Percentiles rank a stretch among this genome's conserved stretches.
Evolutionary conservation across 2,113 vertebrate species (phyloP).

Genomic region (Rhadina sibilatrix): DNA sequence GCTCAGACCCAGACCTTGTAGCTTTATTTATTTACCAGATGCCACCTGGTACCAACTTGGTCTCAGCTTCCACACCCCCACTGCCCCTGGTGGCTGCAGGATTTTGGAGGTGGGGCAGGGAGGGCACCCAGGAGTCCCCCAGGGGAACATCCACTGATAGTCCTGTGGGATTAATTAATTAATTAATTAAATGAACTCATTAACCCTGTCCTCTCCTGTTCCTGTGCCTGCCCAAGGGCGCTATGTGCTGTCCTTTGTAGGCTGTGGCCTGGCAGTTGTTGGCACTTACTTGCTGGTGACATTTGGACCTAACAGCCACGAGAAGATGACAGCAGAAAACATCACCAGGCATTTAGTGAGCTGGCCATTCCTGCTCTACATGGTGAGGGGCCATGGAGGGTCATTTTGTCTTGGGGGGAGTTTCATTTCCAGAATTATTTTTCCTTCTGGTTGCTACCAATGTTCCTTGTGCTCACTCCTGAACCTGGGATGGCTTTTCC

Average conservation of each 20-base stretch:
- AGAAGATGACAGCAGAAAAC: slow-evolving; percentile 89
- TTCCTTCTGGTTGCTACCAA: background rate
- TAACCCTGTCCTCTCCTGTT: slow-evolving; percentile 29
- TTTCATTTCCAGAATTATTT: background rate
- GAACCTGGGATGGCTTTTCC: background rate
- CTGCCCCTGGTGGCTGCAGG: background rate
- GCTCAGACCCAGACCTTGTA: background rate
- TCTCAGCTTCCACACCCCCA: background rate
- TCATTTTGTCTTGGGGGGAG: background rate
- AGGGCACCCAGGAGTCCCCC: background rate
- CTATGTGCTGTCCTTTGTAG: slow-evolving; percentile 85
- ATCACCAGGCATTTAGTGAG: slow-evolving; percentile 88
- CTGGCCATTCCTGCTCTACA: slow-evolving; percentile 93
- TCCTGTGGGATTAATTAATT: background rate
- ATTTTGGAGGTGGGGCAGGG: background rate
- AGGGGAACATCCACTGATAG: background rate
- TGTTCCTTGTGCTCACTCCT: background rate
- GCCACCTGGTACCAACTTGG: background rate
- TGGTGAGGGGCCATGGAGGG: slow-evolving; percentile 76
- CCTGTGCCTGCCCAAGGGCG: slow-evolving; percentile 74
- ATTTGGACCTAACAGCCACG: slow-evolving; percentile 94
- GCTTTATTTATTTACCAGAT: background rate
- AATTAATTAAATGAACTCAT: background rate
- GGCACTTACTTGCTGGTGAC: slow-evolving; percentile 93
- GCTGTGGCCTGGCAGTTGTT: slow-evolving; percentile 83